Evolutionary conservation across 2,113 vertebrate species (phyloP), one percentile per base, ranked within the genome.

Genomic region (Procavia capensis): DNA sequence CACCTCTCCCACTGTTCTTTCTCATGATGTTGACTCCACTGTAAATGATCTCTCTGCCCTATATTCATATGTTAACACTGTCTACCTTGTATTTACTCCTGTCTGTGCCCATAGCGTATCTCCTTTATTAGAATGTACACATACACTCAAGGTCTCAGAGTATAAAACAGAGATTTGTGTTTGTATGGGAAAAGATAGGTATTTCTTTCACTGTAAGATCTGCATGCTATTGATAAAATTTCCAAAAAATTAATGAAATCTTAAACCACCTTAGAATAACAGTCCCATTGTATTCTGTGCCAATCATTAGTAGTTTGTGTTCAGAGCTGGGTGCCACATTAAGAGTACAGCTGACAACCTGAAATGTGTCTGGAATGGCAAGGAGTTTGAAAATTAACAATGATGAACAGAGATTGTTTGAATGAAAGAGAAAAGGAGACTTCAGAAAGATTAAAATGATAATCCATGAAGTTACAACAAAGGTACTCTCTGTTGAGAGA

Each of bases 41-140:
- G 68, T 2, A 20, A 29, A 45, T 11, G 25, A 66, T 29, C 34
- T 83, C n/a, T 54, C 34, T 57, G 17, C 43, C 36, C 1, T 17
- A 16, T 17, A 74, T 41, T 11, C 66, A 34, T 66, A 20, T 61
- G n/a, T 57, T 50, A 41, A 1, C 54, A 68, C 41, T 29, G 29
- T 85, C 31, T 45, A 4, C 63, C 59, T 84, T 57, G 7, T 17
- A 6, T 43, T 43, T 84, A 84, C 4, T 43, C 29, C 24, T 85
- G 34, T 64, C 31, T 64, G n/a, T 43, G 61, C 74, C 54, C 47
- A 10, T 39, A 31, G 39, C 79, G 81, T 63, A 45, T 39, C 64
- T 84, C 39, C 36, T 59, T 94, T 78, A 59, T 74, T 85, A 90
- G 43, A 95, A 34, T 41, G 25, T 50, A 87, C 61, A 88, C 31